A percentile compares a stretch with the other conserved stretches of the same genome.
Conservation (phyloP, 30 jellyfish, hydroid and myxozoan genomes). For the Cassiopea xamachana region DNA sequence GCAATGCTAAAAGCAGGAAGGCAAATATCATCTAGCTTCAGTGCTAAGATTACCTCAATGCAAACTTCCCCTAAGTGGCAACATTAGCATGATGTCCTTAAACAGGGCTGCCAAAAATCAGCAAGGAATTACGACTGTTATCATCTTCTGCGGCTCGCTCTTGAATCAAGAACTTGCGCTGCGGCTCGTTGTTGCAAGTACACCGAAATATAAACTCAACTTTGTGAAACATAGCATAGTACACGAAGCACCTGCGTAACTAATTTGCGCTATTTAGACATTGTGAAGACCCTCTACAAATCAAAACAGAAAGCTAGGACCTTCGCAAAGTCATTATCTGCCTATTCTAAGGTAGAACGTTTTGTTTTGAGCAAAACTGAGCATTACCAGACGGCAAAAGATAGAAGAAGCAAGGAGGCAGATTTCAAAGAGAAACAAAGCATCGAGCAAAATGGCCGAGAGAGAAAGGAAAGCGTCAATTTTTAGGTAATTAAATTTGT, state of each 20-base stretch:
- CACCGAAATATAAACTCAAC: neutral
- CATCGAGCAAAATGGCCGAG: conserved; percentile 2
- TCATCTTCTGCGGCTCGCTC: too few relatives aligned
- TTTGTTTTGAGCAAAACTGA: neutral
- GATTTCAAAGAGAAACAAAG: neutral
- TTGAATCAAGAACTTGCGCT: neutral
- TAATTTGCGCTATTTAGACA: neutral
- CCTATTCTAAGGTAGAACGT: neutral
- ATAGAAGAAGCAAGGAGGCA: neutral
- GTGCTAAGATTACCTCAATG: too few relatives aligned
- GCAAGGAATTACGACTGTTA: too few relatives aligned
- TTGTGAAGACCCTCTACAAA: neutral
- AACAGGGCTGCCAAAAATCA: too few relatives aligned
- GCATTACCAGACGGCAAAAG: neutral
- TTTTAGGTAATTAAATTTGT: neutral
- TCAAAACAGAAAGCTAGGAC: neutral
- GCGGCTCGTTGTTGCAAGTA: neutral
- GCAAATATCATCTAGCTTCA: too few relatives aligned
- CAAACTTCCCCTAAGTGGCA: too few relatives aligned
- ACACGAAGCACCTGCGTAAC: neutral
- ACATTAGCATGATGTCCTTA: too few relatives aligned
- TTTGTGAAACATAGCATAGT: neutral
- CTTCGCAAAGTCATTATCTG: neutral
- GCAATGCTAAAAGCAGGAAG: too few relatives aligned
- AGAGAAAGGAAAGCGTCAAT: conserved; percentile 35